Percentiles rank a stretch among this genome's conserved stretches.
Evolutionary conservation across 1,140 invertebrate species (phyloP).

Genomic region (Teleopsis dalmanni): DNA sequence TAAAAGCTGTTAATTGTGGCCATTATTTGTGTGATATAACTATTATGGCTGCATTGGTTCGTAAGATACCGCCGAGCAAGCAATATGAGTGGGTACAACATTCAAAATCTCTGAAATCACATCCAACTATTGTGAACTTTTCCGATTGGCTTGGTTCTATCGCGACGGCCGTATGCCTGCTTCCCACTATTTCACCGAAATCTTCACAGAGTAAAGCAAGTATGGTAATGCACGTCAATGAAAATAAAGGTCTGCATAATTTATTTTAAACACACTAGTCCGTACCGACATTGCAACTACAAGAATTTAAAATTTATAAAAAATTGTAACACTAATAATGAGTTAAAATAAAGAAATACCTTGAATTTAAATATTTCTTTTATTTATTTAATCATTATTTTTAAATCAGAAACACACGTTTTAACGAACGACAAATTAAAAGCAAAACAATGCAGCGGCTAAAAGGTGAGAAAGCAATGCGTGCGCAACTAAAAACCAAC

Average conservation of each 20-base stretch:
- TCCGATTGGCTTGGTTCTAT: background rate
- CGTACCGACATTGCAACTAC: too few species aligned
- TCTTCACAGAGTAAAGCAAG: background rate
- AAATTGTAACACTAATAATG: too few species aligned
- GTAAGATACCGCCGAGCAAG: background rate
- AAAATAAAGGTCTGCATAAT: background rate
- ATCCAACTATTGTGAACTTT: background rate
- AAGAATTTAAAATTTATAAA: too few species aligned
- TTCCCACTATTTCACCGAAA: background rate
- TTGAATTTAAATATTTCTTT: too few species aligned
- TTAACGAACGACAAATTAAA: too few species aligned
- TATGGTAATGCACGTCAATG: background rate
- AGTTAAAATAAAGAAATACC: too few species aligned
- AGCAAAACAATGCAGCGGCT: too few species aligned
- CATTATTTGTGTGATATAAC: background rate
- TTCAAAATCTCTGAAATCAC: background rate
- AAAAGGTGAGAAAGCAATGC: too few species aligned
- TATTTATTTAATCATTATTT: too few species aligned
- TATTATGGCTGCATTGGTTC: background rate
- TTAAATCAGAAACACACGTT: too few species aligned
- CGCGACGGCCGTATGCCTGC: background rate
- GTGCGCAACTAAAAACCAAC: too few species aligned
- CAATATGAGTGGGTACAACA: slow-evolving; percentile 3
- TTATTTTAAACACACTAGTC: too few species aligned
- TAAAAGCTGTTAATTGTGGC: background rate